Evolutionary conservation across 2,888 invertebrate genomes (phyloP).

Genomic region (Xestia xanthographa): DNA sequence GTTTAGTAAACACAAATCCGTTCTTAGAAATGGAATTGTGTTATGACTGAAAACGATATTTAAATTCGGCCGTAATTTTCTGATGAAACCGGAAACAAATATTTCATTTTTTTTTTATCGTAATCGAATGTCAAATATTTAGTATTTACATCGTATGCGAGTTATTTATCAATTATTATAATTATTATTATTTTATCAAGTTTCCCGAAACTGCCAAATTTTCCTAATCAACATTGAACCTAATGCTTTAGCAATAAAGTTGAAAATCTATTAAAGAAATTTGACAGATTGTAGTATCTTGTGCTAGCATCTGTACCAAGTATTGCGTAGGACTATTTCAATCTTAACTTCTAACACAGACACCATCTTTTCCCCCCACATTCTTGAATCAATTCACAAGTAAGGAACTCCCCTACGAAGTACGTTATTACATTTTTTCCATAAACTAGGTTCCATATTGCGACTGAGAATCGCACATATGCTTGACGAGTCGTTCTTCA

Average conservation of each 20-base stretch:
- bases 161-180: too few species aligned
- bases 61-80: not conserved
- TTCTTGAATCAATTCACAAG: conserved; percentile 25
- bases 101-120: not conserved
- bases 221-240: too few species aligned
- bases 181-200: too few species aligned
- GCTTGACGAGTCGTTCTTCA: conserved; percentile 44
- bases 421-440: conserved; percentile 57
- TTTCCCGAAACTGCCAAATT: too few species aligned
- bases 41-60: not conserved
- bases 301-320: not conserved
- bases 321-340: not conserved
- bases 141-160: not conserved
- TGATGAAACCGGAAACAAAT: not conserved
- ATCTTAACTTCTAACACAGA: not conserved
- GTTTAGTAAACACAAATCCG: not conserved
- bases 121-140: not conserved
- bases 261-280: too few species aligned
- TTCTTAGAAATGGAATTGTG: not conserved
- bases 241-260: too few species aligned
- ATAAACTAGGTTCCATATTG: conserved; percentile 47
- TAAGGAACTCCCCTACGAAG: conserved; percentile 3
- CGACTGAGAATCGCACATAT: conserved; percentile 54
- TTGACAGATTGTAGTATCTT: too few species aligned
- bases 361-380: conserved; percentile 1